These are phyloP conservation scores for Holocentrus rufus DNA, from an alignment of 2,797 vertebrate genomes.

Conservation along the genomic window DNA sequence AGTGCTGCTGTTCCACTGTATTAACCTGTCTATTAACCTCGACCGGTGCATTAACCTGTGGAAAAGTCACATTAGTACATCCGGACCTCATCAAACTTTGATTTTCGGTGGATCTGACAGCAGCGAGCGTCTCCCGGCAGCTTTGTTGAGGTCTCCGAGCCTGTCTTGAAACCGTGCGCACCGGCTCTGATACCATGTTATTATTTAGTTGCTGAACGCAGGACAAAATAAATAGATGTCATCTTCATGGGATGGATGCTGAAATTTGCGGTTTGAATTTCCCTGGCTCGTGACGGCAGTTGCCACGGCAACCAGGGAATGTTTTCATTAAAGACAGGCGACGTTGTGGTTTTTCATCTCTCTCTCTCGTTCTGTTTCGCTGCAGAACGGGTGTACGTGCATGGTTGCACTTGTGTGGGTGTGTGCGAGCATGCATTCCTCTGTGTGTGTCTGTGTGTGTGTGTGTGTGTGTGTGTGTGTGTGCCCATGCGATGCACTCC, in stretches of 20 bases:
- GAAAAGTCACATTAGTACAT: no score
- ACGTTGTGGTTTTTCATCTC: slow-evolving; percentile 38
- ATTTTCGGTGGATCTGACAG: slow-evolving; percentile 30
- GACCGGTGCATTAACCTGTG: no score
- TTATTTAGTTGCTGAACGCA: slow-evolving; percentile 53
- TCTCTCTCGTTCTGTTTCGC: slow-evolving; percentile 11
- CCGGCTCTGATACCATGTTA: slow-evolving; percentile 53
- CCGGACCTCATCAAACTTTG: slow-evolving; percentile 13
- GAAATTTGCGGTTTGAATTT: slow-evolving; percentile 60
- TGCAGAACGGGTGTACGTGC: neutral
- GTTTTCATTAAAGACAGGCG: slow-evolving; percentile 55
- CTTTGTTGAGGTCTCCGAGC: slow-evolving; percentile 46
- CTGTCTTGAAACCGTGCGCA: slow-evolving; percentile 21
- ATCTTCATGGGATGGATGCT: slow-evolving; percentile 48
- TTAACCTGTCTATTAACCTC: no score
- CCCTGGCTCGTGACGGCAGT: slow-evolving; percentile 23
- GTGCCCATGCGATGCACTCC: slow-evolving; percentile 25
- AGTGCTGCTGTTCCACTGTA: no score
- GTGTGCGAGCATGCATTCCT: slow-evolving; percentile 35
- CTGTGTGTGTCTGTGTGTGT: slow-evolving; percentile 23
- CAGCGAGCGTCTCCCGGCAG: slow-evolving; percentile 37
- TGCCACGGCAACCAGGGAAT: slow-evolving; percentile 45
- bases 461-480: slow-evolving; percentile 27
- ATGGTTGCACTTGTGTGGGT: no score
- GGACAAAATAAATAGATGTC: slow-evolving; percentile 66